Evolutionary conservation across 2,113 vertebrate genomes (phyloP).

Genomic region (Scophthalmus maximus): DNA sequence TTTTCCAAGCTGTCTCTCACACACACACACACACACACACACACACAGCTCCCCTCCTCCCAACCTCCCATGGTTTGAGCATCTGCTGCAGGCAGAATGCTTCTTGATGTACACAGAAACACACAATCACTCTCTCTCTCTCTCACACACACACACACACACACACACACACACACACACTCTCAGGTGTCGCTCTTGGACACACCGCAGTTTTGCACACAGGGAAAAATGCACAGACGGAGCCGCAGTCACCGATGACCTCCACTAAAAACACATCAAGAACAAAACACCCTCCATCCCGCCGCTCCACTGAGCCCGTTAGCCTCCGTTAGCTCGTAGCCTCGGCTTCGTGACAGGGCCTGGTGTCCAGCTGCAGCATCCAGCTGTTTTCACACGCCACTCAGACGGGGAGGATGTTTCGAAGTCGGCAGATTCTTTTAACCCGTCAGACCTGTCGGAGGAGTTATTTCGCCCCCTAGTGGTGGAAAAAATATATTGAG

Average conservation of each 20-base stretch:
- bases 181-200: constrained; percentile 27
- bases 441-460: background rate
- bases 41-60: constrained; percentile 35
- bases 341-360: background rate
- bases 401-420: too few relatives aligned
- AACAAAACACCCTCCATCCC: background rate
- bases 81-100: constrained; percentile 79
- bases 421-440: background rate
- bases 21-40: constrained; percentile 7
- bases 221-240: constrained; percentile 7
- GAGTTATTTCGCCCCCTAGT: background rate
- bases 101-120: constrained; percentile 51
- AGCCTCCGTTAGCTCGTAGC: background rate
- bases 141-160: constrained; percentile 8
- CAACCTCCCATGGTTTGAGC: constrained; percentile 55
- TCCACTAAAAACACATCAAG: constrained; percentile 17
- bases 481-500: background rate
- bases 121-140: too few relatives aligned
- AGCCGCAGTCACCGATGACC: constrained; percentile 23
- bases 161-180: constrained; percentile 15
- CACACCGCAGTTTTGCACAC: constrained; percentile 7
- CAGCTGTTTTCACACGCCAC: background rate
- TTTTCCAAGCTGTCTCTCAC: constrained; percentile 58
- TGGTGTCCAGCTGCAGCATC: too few relatives aligned
- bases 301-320: background rate